phyloP scores from a whole-genome alignment of 2,797 vertebrate species.

The Pantherophis alleghaniensis region DNA sequence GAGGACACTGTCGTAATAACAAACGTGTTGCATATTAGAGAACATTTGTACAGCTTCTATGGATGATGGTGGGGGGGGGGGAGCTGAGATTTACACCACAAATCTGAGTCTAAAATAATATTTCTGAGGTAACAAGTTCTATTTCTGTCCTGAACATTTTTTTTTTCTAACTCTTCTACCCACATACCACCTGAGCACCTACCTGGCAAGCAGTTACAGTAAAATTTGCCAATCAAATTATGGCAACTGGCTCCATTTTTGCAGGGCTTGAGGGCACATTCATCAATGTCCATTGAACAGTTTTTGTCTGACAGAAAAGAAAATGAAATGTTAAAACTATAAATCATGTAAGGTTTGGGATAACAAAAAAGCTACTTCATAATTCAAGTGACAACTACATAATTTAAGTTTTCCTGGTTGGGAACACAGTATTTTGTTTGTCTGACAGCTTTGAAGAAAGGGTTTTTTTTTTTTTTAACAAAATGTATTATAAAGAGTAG shows the following conservation, averaged over 20 bases:
- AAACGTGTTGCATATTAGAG: background rate
- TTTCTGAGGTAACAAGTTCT: constrained; percentile 28
- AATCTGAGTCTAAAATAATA: constrained; percentile 18
- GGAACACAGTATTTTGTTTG: constrained; percentile 48
- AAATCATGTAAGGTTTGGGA: constrained; percentile 62
- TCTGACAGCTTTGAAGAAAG: constrained; percentile 53
- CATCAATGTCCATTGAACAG: constrained; percentile 71
- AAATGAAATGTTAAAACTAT: constrained; percentile 66
- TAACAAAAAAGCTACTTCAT: constrained; percentile 62
- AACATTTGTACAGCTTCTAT: background rate
- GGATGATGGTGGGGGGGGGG: background rate
- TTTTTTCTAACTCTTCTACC: constrained; percentile 30
- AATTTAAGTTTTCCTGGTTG: constrained; percentile 57
- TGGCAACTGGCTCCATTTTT: constrained; percentile 75
- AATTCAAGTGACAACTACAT: constrained; percentile 58
- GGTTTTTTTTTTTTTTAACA: constrained; percentile 20
- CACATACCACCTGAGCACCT: constrained; percentile 55
- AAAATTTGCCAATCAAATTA: constrained; percentile 59
- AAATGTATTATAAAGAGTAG: constrained; percentile 25
- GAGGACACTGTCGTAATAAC: background rate
- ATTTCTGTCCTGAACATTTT: constrained; percentile 35
- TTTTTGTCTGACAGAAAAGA: constrained; percentile 79
- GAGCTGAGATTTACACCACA: constrained; percentile 10
- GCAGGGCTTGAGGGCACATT: constrained; percentile 71
- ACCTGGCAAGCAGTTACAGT: constrained; percentile 75